Evolutionary conservation across 2,888 invertebrate species (phyloP).

Genomic region (Cosmia pyralina): DNA sequence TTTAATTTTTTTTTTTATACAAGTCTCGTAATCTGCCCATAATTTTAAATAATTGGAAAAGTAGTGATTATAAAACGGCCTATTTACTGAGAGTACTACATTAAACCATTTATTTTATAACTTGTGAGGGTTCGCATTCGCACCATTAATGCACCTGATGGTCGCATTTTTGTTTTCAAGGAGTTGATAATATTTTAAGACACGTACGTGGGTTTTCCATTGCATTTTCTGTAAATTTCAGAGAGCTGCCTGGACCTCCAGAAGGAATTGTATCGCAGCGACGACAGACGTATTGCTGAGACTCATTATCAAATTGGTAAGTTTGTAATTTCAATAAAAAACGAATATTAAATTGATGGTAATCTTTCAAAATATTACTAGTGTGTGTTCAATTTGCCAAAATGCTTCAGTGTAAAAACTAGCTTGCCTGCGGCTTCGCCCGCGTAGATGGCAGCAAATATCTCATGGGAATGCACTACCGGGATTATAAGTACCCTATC

Average conservation of each 20-base stretch:
- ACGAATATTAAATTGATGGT: not conserved
- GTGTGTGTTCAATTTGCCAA: not conserved
- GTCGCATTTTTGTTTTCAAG: not conserved
- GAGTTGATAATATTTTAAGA: not conserved
- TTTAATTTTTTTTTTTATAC: no score
- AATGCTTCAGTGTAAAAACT: not conserved
- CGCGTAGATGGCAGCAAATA: no score
- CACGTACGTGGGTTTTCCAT: not conserved
- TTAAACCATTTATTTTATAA: constrained; percentile 5
- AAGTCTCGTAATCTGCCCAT: not conserved
- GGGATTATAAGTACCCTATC: no score
- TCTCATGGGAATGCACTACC: no score
- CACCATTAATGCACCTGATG: no score
- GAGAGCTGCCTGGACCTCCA: constrained; percentile 87
- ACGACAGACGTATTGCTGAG: constrained; percentile 94
- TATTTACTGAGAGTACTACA: not conserved
- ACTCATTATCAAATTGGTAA: constrained; percentile 96
- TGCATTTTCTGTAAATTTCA: constrained; percentile 65
- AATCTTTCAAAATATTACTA: not conserved
- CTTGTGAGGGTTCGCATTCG: not conserved
- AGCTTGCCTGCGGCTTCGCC: no score
- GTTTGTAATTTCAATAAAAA: constrained; percentile 8
- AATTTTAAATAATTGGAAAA: not conserved
- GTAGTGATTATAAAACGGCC: no score
- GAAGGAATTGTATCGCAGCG: constrained; percentile 89